These are phyloP conservation scores for Microdon myrmicae DNA, from an alignment of 2,888 invertebrate species.

Conservation along the genomic window DNA sequence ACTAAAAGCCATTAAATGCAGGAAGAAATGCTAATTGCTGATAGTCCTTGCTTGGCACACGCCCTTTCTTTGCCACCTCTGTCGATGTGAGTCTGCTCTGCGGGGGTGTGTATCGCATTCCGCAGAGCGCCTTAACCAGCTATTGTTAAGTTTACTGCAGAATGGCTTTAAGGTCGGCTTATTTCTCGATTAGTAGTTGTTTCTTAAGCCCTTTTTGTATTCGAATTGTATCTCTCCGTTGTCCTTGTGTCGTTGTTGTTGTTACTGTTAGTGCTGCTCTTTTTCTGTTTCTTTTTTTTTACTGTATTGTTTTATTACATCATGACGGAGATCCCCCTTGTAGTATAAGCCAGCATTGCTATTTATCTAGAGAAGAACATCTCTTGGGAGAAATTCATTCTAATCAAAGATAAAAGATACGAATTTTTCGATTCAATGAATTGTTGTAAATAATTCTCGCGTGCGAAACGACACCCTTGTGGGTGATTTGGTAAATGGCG, in stretches of 20 bases:
- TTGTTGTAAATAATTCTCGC: slow-evolving; percentile 52
- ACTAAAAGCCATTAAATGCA: slow-evolving; percentile 54
- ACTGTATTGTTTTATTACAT: slow-evolving; percentile 1
- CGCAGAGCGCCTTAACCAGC: slow-evolving; percentile 20
- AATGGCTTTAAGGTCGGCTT: slow-evolving; percentile 17
- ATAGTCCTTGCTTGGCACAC: slow-evolving; percentile 51
- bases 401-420: slow-evolving; percentile 52
- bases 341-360: slow-evolving; percentile 13
- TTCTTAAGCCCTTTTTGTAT: too few species aligned
- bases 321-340: too few species aligned
- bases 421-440: slow-evolving; percentile 50
- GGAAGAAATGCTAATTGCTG: slow-evolving; percentile 55
- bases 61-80: slow-evolving; percentile 47
- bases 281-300: slow-evolving; percentile 4
- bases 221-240: too few species aligned
- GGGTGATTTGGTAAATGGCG: slow-evolving; percentile 42
- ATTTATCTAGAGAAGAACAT: slow-evolving; percentile 35
- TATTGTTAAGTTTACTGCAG: slow-evolving; percentile 29
- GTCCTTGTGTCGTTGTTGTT: too few species aligned
- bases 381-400: slow-evolving; percentile 52
- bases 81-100: too few species aligned
- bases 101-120: slow-evolving; percentile 26
- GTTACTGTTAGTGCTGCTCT: too few species aligned
- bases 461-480: slow-evolving; percentile 48
- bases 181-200: too few species aligned